Evolutionary conservation across 30 jellyfish, hydroid and myxozoan species (phyloP).

Genomic region (Chrysaora quinquecirrha): DNA sequence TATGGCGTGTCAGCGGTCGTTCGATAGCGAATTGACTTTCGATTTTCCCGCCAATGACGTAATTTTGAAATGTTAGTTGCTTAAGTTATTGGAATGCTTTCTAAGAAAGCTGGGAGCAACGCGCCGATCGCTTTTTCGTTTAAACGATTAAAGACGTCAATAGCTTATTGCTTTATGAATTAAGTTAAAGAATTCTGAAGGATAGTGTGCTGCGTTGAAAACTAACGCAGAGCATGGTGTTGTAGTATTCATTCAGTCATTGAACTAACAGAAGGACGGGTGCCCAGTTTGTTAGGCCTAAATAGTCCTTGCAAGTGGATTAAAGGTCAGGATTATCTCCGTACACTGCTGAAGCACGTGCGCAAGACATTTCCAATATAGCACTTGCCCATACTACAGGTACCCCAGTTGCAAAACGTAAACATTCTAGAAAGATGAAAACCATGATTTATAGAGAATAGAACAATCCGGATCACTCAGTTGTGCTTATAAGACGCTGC

Average conservation of each 20-base stretch:
- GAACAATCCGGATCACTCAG: neutral
- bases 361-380: constrained; percentile 48
- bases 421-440: constrained; percentile 8
- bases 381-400: constrained; percentile 55
- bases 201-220: too few species aligned
- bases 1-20: neutral
- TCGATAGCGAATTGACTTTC: neutral
- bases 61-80: too few species aligned
- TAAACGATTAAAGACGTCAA: too few species aligned
- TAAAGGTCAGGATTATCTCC: constrained; percentile 56
- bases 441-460: neutral
- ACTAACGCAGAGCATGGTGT: too few species aligned
- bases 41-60: constrained; percentile 18
- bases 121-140: too few species aligned
- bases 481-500: neutral
- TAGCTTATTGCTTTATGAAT: too few species aligned
- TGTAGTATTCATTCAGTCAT: too few species aligned
- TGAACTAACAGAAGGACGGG: constrained; percentile 42
- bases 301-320: constrained; percentile 14
- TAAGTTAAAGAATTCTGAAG: too few species aligned
- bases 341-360: constrained; percentile 68
- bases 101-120: too few species aligned
- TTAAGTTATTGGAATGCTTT: too few species aligned
- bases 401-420: constrained; percentile 55
- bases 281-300: constrained; percentile 46